Percentiles rank a stretch among this genome's conserved stretches.
These are phyloP conservation scores for Clusia tigrina DNA, from an alignment of 2,888 invertebrate genomes.

Conservation along the genomic window DNA sequence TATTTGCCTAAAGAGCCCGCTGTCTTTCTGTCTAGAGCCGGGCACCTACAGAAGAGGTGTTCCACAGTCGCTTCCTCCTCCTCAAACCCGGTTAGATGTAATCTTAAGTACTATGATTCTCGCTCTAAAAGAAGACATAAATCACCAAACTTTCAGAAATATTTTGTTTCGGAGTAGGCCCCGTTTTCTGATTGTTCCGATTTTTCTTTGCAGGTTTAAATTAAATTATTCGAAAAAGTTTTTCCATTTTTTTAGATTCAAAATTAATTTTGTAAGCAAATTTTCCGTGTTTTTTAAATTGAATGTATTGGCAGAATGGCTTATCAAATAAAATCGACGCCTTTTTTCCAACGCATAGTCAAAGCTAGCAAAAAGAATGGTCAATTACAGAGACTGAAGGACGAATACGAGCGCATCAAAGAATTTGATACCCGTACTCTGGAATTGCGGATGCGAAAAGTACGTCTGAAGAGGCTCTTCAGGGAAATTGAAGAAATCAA, in stretches of 20 bases:
- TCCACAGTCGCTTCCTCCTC: no score
- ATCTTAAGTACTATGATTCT: no score
- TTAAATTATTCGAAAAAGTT: not conserved
- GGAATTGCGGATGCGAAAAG: slow-evolving; percentile 52
- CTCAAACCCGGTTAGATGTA: no score
- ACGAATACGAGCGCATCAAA: slow-evolving; percentile 53
- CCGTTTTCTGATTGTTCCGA: not conserved
- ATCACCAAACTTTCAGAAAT: no score
- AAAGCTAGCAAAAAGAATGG: slow-evolving; percentile 49
- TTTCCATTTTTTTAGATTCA: not conserved
- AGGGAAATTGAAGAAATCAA: slow-evolving; percentile 52
- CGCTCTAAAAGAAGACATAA: no score
- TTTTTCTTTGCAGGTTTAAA: no score
- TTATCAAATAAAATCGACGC: slow-evolving; percentile 51
- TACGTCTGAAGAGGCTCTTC: slow-evolving; percentile 51
- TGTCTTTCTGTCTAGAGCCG: no score
- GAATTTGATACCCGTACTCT: slow-evolving; percentile 51
- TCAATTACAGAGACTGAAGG: slow-evolving; percentile 48
- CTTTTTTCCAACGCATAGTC: slow-evolving; percentile 47
- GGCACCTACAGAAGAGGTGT: no score
- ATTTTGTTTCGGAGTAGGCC: not conserved
- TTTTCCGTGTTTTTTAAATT: not conserved
- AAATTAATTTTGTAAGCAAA: not conserved
- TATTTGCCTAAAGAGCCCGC: no score
- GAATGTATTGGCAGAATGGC: slow-evolving; percentile 38